Conservation (phyloP, 2,797 vertebrate genomes). For the Simalia tracyae region DNA sequence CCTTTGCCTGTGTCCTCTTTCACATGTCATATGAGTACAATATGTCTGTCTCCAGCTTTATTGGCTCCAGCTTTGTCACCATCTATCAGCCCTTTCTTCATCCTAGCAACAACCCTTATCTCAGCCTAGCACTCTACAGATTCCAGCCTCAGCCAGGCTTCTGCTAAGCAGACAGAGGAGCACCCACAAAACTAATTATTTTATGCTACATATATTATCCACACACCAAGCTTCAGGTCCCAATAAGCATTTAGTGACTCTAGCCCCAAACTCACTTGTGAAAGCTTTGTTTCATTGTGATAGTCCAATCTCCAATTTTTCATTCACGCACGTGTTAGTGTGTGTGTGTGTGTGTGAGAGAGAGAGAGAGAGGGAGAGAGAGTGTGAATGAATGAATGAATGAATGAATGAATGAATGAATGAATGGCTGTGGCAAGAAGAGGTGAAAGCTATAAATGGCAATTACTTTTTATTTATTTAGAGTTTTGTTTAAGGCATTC, state of each 20-base stretch:
- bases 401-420: not conserved
- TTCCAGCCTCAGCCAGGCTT: not conserved
- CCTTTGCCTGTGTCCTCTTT: not conserved
- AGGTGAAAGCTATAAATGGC: slow-evolving; percentile 55
- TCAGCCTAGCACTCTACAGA: not conserved
- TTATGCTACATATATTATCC: not conserved
- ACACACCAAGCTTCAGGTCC: not conserved
- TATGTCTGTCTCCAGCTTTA: not conserved
- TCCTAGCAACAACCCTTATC: not conserved
- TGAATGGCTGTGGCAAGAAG: slow-evolving; percentile 50
- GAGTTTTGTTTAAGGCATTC: slow-evolving; percentile 36
- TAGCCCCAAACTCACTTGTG: not conserved
- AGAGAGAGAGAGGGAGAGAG: too few species aligned
- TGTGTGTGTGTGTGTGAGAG: too few species aligned
- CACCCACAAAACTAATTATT: not conserved
- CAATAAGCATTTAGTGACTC: not conserved
- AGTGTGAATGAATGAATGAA: too few species aligned
- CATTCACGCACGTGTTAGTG: slow-evolving; percentile 1
- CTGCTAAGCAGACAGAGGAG: not conserved
- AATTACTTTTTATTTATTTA: slow-evolving; percentile 53
- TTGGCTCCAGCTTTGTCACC: not conserved
- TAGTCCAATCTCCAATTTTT: slow-evolving; percentile 12
- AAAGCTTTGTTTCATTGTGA: slow-evolving; percentile 53
- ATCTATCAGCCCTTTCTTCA: not conserved
- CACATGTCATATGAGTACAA: not conserved